Evolutionary conservation across 2,888 invertebrate genomes (phyloP).

Genomic region (Phyllotreta cruciferae): DNA sequence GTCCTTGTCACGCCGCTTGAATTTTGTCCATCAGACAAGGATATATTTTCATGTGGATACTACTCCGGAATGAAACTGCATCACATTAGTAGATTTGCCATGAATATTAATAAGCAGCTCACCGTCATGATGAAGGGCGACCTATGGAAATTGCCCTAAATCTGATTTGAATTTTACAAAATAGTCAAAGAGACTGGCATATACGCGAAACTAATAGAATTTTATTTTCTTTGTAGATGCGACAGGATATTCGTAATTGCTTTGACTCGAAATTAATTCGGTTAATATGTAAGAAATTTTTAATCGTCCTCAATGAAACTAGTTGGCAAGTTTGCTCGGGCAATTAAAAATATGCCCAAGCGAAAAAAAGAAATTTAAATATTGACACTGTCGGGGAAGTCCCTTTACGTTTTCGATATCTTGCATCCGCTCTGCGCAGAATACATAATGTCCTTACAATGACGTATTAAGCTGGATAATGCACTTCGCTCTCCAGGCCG

Average conservation of each 20-base stretch:
- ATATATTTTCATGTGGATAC: constrained; percentile 38
- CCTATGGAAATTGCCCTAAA: constrained; percentile 26
- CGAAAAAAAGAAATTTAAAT: neutral
- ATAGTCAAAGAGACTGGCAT: constrained; percentile 16
- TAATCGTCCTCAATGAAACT: constrained; percentile 1
- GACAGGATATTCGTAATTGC: neutral
- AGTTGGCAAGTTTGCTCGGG: no score
- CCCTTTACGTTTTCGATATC: neutral
- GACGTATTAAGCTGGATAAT: constrained; percentile 45
- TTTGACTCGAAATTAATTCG: constrained; percentile 16
- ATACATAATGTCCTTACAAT: constrained; percentile 39
- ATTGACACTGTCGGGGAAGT: constrained; percentile 6
- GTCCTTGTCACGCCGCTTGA: constrained; percentile 35
- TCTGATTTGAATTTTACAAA: constrained; percentile 26
- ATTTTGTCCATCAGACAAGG: constrained; percentile 37
- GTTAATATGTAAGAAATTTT: neutral
- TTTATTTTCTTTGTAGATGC: constrained; percentile 5
- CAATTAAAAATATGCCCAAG: neutral
- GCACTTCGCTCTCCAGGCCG: constrained; percentile 32
- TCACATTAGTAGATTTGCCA: constrained; percentile 34
- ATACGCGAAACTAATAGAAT: constrained; percentile 22
- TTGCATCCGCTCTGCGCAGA: constrained; percentile 20
- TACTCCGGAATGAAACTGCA: constrained; percentile 32
- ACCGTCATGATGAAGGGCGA: constrained; percentile 30
- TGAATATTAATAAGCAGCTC: constrained; percentile 27